phyloP scores from a whole-genome alignment of 2,113 vertebrate genomes.

The Elephas maximus region DNA sequence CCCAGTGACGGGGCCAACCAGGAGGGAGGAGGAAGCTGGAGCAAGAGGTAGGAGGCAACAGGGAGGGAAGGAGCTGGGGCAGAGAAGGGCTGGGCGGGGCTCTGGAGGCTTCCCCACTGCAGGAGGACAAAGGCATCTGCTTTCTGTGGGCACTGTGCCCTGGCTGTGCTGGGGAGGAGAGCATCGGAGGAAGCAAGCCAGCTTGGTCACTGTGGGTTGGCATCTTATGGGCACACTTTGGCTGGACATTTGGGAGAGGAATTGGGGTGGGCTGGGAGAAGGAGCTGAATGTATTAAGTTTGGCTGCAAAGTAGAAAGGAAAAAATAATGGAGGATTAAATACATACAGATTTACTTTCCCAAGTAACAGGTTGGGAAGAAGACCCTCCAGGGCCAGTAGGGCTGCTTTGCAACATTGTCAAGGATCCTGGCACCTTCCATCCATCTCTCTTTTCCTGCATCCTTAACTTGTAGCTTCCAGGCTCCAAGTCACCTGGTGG shows the following conservation, averaged over 20 bases:
- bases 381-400: not conserved
- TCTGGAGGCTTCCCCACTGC: not conserved
- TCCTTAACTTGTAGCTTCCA: not conserved
- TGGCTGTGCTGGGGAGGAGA: not conserved
- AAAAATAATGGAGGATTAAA: not conserved
- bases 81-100: not conserved
- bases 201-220: fast-evolving
- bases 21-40: not conserved
- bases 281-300: not conserved
- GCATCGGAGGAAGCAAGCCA: not conserved
- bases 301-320: not conserved
- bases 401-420: not conserved
- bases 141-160: no score
- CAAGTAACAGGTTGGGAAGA: not conserved
- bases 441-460: not conserved
- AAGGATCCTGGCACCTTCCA: not conserved
- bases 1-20: fast-evolving
- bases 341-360: not conserved
- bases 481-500: not conserved
- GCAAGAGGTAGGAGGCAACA: not conserved
- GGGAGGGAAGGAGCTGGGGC: not conserved
- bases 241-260: not conserved
- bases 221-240: not conserved
- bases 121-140: not conserved
- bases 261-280: not conserved